These are phyloP conservation scores for Rhaphigaster nebulosa DNA, from an alignment of 2,888 invertebrate species.

Conservation along the genomic window DNA sequence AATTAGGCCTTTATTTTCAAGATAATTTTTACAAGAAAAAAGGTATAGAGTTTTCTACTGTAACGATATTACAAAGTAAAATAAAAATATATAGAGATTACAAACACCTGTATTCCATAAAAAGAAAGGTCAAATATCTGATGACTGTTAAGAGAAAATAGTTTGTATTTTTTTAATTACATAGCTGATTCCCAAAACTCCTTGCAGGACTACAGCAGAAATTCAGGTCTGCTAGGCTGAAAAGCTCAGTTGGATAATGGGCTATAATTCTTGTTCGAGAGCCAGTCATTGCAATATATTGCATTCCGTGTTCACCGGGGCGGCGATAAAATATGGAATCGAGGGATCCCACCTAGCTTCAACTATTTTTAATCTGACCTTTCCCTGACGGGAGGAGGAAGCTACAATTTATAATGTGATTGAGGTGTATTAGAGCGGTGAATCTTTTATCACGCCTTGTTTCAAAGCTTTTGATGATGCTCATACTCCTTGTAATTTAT, in stretches of 20 bases:
- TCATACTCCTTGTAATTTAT: not conserved
- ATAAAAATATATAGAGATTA: too few species aligned
- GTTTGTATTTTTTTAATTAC: not conserved
- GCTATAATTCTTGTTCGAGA: not conserved
- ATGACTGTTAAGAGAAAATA: too few species aligned
- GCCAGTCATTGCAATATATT: not conserved
- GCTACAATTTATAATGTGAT: not conserved
- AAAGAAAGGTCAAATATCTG: too few species aligned
- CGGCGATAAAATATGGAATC: constrained; percentile 6
- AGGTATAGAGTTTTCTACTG: too few species aligned
- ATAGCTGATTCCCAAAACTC: not conserved
- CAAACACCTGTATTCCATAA: too few species aligned
- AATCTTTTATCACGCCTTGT: not conserved
- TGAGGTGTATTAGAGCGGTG: not conserved
- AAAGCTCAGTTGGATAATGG: not conserved
- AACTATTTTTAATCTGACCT: constrained; percentile 34
- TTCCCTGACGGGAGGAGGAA: not conserved
- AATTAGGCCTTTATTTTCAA: too few species aligned
- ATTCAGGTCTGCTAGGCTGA: too few species aligned
- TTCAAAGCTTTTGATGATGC: not conserved
- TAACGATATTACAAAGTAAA: too few species aligned
- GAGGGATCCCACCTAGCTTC: not conserved
- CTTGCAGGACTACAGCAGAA: too few species aligned
- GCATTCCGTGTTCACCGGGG: constrained; percentile 1
- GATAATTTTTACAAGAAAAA: too few species aligned